Conservation (phyloP, 2,797 vertebrate genomes). For the Molossus molossus region DNA sequence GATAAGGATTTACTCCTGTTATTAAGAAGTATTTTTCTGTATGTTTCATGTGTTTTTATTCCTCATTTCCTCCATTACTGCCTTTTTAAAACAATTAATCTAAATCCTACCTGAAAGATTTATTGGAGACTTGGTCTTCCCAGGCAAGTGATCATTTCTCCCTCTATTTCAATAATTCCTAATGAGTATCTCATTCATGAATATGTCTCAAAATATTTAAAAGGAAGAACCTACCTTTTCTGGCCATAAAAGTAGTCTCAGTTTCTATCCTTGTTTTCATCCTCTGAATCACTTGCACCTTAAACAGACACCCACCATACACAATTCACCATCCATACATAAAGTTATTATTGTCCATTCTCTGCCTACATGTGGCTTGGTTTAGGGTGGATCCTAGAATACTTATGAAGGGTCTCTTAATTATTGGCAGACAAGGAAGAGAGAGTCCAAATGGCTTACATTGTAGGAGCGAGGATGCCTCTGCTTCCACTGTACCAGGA, state of each 20-base stretch:
- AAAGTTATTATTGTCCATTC: slow-evolving; percentile 53
- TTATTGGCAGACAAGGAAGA: neutral
- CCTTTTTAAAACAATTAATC: neutral
- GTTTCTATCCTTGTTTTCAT: slow-evolving; percentile 24
- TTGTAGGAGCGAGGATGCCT: slow-evolving; percentile 98
- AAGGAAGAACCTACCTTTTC: slow-evolving; percentile 59
- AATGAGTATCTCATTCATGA: slow-evolving; percentile 15
- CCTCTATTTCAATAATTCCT: slow-evolving; percentile 51
- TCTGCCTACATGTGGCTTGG: neutral
- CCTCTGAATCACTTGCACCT: slow-evolving; percentile 21
- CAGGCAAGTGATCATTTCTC: neutral
- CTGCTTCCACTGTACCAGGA: slow-evolving; percentile 99
- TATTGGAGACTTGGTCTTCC: slow-evolving; percentile 17
- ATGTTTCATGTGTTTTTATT: neutral
- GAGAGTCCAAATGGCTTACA: slow-evolving; percentile 90
- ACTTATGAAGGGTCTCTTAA: slow-evolving; percentile 18
- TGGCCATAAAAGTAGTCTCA: slow-evolving; percentile 28
- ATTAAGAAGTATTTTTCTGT: slow-evolving; percentile 56
- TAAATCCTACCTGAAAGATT: slow-evolving; percentile 53
- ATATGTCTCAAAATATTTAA: slow-evolving; percentile 60
- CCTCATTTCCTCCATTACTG: neutral
- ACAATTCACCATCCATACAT: slow-evolving; percentile 37
- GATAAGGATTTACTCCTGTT: slow-evolving; percentile 38
- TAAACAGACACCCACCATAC: neutral
- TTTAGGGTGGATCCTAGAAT: neutral